phyloP scores from a whole-genome alignment of 1,140 invertebrate species.

The Cotesia typhae region DNA sequence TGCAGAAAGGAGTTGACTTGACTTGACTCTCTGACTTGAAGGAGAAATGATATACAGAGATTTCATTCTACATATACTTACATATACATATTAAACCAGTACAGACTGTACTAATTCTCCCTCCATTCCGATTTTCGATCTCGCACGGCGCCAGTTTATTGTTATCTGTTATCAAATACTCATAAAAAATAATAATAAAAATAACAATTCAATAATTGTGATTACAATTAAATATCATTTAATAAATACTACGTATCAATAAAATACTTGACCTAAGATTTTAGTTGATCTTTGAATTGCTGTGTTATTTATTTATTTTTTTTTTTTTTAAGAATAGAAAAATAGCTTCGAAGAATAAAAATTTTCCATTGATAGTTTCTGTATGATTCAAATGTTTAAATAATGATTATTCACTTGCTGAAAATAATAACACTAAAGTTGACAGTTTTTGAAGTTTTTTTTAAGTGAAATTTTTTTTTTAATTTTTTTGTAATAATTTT shows the following conservation, averaged over 20 bases:
- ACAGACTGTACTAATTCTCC: constrained; percentile 35
- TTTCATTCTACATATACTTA: too few species aligned
- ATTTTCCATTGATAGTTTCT: too few species aligned
- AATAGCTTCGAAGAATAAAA: too few species aligned
- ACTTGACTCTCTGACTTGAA: constrained; percentile 1
- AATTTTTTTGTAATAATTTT: too few species aligned
- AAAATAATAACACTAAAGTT: too few species aligned
- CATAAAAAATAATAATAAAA: constrained; percentile 16
- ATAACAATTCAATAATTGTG: constrained; percentile 34
- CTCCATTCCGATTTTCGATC: constrained; percentile 27
- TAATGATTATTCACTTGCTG: too few species aligned
- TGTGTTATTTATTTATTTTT: too few species aligned
- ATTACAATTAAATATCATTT: background rate
- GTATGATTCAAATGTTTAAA: too few species aligned
- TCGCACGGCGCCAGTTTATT: constrained; percentile 33
- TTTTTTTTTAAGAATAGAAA: too few species aligned
- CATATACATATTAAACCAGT: constrained; percentile 17
- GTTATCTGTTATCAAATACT: constrained; percentile 33
- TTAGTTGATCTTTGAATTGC: too few species aligned
- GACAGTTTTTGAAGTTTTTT: too few species aligned
- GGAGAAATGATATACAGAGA: constrained; percentile 1
- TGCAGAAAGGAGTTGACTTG: background rate
- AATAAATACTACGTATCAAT: constrained; percentile 9
- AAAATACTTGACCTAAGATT: background rate
- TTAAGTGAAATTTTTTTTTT: too few species aligned